Conservation (phyloP, 1,140 invertebrate species). For the Tetraneura akinire region DNA sequence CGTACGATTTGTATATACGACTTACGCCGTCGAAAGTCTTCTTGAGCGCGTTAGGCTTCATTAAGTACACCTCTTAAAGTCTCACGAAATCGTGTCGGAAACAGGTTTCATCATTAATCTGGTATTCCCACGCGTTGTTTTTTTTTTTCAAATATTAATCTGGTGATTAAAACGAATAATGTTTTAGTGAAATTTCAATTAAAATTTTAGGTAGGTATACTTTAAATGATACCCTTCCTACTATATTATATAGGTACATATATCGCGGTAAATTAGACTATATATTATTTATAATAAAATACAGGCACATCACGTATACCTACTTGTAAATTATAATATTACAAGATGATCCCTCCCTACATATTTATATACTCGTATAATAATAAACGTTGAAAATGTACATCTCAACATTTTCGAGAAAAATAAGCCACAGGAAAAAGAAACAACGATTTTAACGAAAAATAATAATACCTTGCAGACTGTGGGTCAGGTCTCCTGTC, state of each 20-base stretch:
- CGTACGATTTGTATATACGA: constrained; percentile 31
- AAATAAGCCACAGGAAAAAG: not conserved
- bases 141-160: constrained; percentile 8
- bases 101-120: constrained; percentile 29
- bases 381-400: no score
- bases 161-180: constrained; percentile 11
- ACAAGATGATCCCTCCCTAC: no score
- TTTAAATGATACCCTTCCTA: not conserved
- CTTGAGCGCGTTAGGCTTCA: constrained; percentile 21
- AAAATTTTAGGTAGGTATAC: not conserved
- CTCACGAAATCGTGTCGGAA: constrained; percentile 29
- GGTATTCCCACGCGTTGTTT: constrained; percentile 25
- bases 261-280: constrained; percentile 2
- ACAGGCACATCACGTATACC: not conserved
- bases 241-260: no score
- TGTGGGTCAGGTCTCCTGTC: not conserved
- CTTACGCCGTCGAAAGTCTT: constrained; percentile 31
- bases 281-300: no score
- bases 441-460: not conserved
- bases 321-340: no score
- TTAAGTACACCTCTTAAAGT: constrained; percentile 19
- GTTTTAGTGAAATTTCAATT: constrained; percentile 11
- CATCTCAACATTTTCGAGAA: no score
- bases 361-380: no score
- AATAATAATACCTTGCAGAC: constrained; percentile 16